Conservation (phyloP, 2,888 invertebrate genomes). For the Philonicus albiceps region DNA sequence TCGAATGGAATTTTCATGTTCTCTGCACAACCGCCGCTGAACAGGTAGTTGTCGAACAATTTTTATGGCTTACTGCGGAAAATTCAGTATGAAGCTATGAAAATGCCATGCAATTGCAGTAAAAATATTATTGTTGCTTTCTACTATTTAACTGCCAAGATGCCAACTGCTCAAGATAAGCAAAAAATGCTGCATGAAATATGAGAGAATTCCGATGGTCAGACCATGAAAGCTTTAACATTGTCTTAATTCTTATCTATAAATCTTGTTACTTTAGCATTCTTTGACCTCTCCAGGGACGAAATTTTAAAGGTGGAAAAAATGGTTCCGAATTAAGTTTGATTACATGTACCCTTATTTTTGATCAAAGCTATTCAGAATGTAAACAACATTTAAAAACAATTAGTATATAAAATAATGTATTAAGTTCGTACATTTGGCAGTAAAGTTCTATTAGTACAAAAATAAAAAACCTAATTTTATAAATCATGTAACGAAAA, state of each 20-base stretch:
- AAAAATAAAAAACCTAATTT: too few relatives aligned
- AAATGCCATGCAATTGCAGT: not conserved
- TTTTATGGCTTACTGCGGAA: not conserved
- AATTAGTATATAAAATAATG: too few relatives aligned
- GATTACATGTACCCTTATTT: too few relatives aligned
- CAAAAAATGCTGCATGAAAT: not conserved
- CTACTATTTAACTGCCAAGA: not conserved
- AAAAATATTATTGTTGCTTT: not conserved
- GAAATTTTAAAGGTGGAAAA: too few relatives aligned
- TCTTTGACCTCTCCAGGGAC: too few relatives aligned
- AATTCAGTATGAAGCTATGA: not conserved
- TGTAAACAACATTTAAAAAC: too few relatives aligned
- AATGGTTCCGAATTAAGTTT: too few relatives aligned
- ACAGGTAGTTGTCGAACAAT: not conserved
- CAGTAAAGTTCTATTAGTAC: too few relatives aligned
- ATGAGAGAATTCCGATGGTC: not conserved
- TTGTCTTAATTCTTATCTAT: not conserved
- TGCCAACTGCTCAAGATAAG: not conserved
- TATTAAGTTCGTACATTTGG: too few relatives aligned
- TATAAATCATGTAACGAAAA: too few relatives aligned
- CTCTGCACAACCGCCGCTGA: not conserved
- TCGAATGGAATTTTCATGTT: conserved; percentile 15
- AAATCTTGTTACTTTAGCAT: not conserved
- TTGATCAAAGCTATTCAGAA: too few relatives aligned
- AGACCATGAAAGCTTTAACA: not conserved